Evolutionary conservation across 2,113 vertebrate genomes (phyloP), one percentile per base, ranked within the genome.

Genomic region (Microcebus jonahi): DNA sequence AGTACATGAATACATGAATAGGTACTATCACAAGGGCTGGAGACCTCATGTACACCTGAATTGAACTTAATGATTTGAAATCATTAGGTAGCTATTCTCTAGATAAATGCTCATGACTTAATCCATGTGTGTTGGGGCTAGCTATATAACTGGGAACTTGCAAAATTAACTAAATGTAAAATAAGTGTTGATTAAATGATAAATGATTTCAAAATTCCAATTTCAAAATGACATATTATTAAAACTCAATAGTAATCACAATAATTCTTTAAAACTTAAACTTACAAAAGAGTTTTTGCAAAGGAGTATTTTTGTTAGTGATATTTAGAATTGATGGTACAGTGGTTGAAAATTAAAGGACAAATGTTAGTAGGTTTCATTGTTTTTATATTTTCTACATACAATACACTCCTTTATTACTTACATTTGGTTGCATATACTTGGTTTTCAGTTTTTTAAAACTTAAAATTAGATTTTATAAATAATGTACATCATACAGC

Each of bases 391-490:
- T 81, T 76, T 95, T 93, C 34, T 82, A 27, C 1, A 63, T 36
- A 5, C 17, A 23, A 0, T 45, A 6, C 0, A 48, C 11, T 39
- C 1, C 12, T n/a, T 87, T 71, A 13, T 45, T 90, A 39, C 21
- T 95, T 76, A 87, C 6, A 48, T 53, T 45, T 95, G 61, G 3
- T 39, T 93, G 36, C 5, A 11, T 57, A 70, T 0, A 45, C 0
- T 80, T 95, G 11, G 10, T 67, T 90, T 12, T 73, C 39, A 70
- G 10, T 59, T 55, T 31, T 92, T 59, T 48, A 75, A 27, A 31
- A 61, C 71, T 73, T 94, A 61, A 48, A 94, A 36, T 71, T 84
- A 94, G 6, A 61, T 80, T 75, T 84, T 73, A 91, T 57, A 84
- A 94, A 29, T 86, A 65, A 70, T 45, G 20, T 76, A 23, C 0